Evolutionary conservation across 2,888 invertebrate genomes (phyloP).

Genomic region (Hedya salicella): DNA sequence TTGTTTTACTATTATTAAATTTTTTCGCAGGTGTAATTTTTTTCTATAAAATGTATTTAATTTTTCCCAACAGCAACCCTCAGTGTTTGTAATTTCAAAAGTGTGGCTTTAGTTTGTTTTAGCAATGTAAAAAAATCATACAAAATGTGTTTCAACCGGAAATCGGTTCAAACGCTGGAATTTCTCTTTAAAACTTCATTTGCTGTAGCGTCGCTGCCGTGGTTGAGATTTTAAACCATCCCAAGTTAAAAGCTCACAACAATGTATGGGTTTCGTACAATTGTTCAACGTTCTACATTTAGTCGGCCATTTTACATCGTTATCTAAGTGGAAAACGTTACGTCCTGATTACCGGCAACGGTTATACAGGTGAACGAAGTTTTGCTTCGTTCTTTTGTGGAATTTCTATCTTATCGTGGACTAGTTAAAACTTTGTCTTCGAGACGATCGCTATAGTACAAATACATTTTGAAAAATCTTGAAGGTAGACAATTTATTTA

Average conservation of each 20-base stretch:
- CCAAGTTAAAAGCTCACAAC: background rate
- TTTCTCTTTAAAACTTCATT: background rate
- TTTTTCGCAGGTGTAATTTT: no score
- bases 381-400: background rate
- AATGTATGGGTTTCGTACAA: background rate
- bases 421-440: background rate
- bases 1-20: no score
- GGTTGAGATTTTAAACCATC: background rate
- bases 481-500: no score
- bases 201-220: background rate
- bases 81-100: no score
- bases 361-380: constrained; percentile 15
- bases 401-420: background rate
- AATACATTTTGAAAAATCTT: no score
- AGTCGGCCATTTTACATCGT: background rate
- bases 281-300: background rate
- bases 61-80: no score
- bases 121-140: no score
- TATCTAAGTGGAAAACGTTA: constrained; percentile 10
- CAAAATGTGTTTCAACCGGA: no score
- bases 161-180: no score
- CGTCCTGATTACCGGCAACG: constrained; percentile 2
- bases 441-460: background rate
- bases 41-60: no score
- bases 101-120: no score